Conservation (phyloP, 1,140 invertebrate genomes). For the Camponotus pennsylvanicus region DNA sequence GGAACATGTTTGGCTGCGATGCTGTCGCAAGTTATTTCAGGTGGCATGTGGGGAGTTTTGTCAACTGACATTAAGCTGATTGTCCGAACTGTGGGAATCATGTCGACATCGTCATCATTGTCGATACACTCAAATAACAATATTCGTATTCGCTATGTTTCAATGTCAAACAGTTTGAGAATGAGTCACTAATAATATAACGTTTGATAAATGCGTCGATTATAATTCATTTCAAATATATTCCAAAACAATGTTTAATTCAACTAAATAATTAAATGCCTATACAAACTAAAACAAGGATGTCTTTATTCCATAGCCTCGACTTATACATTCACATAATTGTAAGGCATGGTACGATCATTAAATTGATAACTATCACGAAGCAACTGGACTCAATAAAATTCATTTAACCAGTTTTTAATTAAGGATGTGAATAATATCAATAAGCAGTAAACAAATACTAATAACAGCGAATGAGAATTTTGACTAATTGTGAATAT, state of each 20-base stretch:
- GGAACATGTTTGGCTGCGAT: constrained; percentile 79
- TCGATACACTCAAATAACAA: constrained; percentile 18
- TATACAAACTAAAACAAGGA: background rate
- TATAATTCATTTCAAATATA: background rate
- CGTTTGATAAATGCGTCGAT: background rate
- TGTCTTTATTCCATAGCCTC: background rate
- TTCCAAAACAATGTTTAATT: no score
- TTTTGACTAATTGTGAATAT: background rate
- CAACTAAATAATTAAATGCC: no score
- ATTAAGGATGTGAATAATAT: background rate
- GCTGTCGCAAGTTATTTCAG: constrained; percentile 81
- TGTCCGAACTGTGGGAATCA: constrained; percentile 68
- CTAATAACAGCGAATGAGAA: background rate
- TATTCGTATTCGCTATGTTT: background rate
- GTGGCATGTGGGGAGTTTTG: constrained; percentile 78
- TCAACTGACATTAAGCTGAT: constrained; percentile 75
- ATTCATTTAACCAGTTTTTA: background rate
- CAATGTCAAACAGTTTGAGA: background rate
- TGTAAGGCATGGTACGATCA: background rate
- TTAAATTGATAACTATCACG: constrained; percentile 8
- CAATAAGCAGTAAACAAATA: background rate
- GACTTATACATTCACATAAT: background rate
- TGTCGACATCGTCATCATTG: constrained; percentile 7
- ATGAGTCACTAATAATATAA: constrained; percentile 25
- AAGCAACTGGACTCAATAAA: background rate